A percentile compares a stretch with the other conserved stretches of the same genome.
Conservation (phyloP, 92 coral and sea anemone genomes). For the Siderastrea siderea region DNA sequence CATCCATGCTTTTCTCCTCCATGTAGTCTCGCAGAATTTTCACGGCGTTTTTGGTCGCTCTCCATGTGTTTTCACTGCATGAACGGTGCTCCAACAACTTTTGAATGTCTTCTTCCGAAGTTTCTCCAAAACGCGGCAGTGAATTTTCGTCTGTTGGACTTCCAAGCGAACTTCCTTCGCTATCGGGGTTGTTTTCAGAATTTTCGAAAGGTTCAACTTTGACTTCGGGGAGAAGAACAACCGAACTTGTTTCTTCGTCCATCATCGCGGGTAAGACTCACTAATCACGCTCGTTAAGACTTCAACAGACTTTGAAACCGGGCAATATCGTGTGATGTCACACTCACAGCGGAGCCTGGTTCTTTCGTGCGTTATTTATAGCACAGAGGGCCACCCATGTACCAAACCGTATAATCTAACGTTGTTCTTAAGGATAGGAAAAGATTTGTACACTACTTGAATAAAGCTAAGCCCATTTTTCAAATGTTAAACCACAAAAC, state of each 20-base stretch:
- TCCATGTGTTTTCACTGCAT: slow-evolving; percentile 79
- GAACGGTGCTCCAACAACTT: slow-evolving; percentile 81
- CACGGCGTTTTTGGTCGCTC: slow-evolving; percentile 88
- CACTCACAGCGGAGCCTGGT: neutral
- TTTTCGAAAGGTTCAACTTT: slow-evolving; percentile 72
- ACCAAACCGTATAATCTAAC: neutral
- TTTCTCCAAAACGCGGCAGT: slow-evolving; percentile 83
- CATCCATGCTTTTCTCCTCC: slow-evolving; percentile 83
- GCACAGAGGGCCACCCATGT: neutral
- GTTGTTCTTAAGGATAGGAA: neutral
- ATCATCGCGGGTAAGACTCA: slow-evolving; percentile 11
- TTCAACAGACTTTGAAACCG: slow-evolving; percentile 35
- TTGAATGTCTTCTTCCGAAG: slow-evolving; percentile 92
- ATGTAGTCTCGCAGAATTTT: slow-evolving; percentile 92
- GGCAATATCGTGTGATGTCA: slow-evolving; percentile 60
- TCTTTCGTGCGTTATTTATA: slow-evolving; percentile 10
- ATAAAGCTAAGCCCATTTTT: slow-evolving; percentile 1
- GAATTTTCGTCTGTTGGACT: slow-evolving; percentile 69
- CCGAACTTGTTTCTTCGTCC: slow-evolving; percentile 54
- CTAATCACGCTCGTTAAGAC: slow-evolving; percentile 4
- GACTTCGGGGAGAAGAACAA: slow-evolving; percentile 52
- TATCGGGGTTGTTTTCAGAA: slow-evolving; percentile 36
- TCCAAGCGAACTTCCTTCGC: slow-evolving; percentile 51
- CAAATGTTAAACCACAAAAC: neutral
- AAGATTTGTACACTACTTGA: neutral